Base-by-base conservation (phyloP, 2,113 vertebrate species). In the Chaenogobius annularis region DNA sequence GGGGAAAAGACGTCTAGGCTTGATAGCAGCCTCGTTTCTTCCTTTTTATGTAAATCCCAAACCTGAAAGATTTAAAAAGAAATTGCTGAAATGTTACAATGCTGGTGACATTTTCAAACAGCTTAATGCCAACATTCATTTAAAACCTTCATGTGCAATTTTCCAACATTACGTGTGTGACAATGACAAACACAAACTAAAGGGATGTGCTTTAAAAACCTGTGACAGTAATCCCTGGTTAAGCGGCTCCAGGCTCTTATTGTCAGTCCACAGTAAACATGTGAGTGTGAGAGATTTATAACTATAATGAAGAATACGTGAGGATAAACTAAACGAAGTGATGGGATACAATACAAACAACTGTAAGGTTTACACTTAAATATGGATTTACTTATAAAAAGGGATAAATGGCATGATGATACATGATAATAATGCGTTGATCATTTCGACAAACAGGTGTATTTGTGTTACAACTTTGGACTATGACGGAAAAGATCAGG, bases 1-100 rank as follows among this genome's bases (percentile, higher is more conserved):
- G 75, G 80, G 26, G 26, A 26, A 47, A 61, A 73, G 52, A 79
- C 67, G 69, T 78, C 89, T 82, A 93, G 83, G 87, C 76, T 83
- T 90, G 81, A 80, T 35, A 80, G 71, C 74, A 87, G 84, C 91
- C 81, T 77, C 82, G 83, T 75, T 90, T 88, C 86, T 90, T 89
- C 85, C 90, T 85, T 80, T 89, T 89, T 35, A 74, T 83, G 70
- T 83, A 82, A 80, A 83, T 71, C 50, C 84, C 83, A 70, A 85
- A 70, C 80, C 91, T 93, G 71, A n/a, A 78, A 62, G 70, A 77
- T 59, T 3, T 74, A 2, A 64, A 44, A 66, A 56, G 15, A 0
- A 19, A 69, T 2, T 31, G 26, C 54, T 31, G 56, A 26, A 26
- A 59, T 26, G 7, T 14, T 31, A 59, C 12, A 15, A 59, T 22